phyloP scores from a whole-genome alignment of 2,888 invertebrate genomes.

The Chymomyza amoena region DNA sequence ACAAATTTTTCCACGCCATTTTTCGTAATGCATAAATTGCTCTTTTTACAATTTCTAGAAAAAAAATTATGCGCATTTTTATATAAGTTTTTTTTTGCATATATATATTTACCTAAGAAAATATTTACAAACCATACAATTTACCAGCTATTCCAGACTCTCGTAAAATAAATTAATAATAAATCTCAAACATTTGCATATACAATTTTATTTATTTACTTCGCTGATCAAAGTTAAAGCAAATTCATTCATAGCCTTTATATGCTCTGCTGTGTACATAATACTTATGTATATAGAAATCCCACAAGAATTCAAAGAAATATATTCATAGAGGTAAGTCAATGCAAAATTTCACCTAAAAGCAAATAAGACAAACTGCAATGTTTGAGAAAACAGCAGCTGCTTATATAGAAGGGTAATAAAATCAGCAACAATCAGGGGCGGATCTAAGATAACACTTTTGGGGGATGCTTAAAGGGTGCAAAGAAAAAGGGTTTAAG shows the following conservation, averaged over 20 bases:
- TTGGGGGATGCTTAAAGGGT: too few species aligned
- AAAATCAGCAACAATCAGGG: constrained; percentile 3
- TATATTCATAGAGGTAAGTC: not conserved
- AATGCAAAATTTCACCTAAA: not conserved
- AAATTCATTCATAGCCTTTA: not conserved
- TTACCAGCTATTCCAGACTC: not conserved
- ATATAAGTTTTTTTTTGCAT: too few species aligned
- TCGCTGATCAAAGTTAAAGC: not conserved
- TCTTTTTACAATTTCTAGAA: too few species aligned
- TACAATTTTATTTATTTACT: not conserved
- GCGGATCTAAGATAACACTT: too few species aligned
- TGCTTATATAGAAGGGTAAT: not conserved
- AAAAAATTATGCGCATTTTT: too few species aligned
- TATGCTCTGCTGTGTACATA: not conserved
- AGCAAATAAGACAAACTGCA: not conserved
- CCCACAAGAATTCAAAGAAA: not conserved
- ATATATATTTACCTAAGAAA: not conserved
- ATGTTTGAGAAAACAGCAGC: constrained; percentile 12
- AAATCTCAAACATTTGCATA: not conserved
- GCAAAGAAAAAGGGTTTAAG: too few species aligned
- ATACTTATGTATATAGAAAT: not conserved
- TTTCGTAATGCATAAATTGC: too few species aligned
- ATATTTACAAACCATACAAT: constrained; percentile 35
- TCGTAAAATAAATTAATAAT: not conserved
- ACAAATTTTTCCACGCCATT: too few species aligned